Base-by-base conservation (phyloP, 1,140 invertebrate genomes). In the Eciton burchellii region DNA sequence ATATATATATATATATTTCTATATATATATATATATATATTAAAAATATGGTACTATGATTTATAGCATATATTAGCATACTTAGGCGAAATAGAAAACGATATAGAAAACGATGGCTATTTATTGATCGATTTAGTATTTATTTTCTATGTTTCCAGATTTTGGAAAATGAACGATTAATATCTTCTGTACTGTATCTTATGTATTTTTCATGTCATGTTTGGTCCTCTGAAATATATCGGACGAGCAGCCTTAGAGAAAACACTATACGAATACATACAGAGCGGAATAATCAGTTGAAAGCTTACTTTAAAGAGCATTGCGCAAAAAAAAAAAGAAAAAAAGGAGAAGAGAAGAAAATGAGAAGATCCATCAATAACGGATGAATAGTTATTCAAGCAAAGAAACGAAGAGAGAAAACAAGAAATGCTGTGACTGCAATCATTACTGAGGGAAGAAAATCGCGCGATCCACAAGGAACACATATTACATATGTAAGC, bases 371-470 rank as follows among this genome's bases (percentile, higher is more conserved):
- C 82, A 81, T 54, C 56, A 74, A 77, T 85, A 82, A 56, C 56
- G 54, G 47, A 56, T 66, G 21, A 79, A 74, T 83, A 86, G 68
- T 26, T 56, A 77, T 82, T 77, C 59, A 81, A 73, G 45, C 19
- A 62, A 45, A 68, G 26, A 70, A 59, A 73, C 16, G 52, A 16
- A 62, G 12, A 11, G 68, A 71, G 56, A 83, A 26, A 14, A 47
- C 41, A 49, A 76, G 66, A 83, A 63, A 83, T 47, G 63, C 92
- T 93, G 92, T 93, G 92, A 93, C 92, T 93, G 92, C 92, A 93
- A 93, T 93, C 92, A 93, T 92, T 91, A 91, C 87, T 89, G 88
- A 89, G 65, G 72, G 87, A 88, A 83, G 60, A 84, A 66, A 86
- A 87, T 79, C 82, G 71, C 68, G 70, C 49, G 70, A 79, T 81